Evolutionary conservation across 2,888 invertebrate species (phyloP), one percentile per base, ranked within the genome.

Genomic region (Apomyelois bistriatella): DNA sequence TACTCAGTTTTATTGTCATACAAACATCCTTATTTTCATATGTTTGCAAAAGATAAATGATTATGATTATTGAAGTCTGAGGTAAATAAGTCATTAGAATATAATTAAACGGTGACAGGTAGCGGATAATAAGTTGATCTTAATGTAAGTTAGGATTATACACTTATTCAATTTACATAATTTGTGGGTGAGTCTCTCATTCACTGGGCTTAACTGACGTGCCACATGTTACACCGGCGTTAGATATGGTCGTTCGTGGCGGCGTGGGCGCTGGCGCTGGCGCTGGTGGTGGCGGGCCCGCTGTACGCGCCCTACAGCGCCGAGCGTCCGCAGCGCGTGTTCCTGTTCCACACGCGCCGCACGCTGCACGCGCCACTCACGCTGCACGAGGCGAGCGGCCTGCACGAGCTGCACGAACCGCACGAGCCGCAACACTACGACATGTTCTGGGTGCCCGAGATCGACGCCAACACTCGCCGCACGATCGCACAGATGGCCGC

Each of bases 211-310:
- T n/a, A n/a, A n/a, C n/a, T n/a, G n/a, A n/a, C n/a, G n/a, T n/a
- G n/a, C n/a, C n/a, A n/a, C n/a, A n/a, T n/a, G n/a, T n/a, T n/a
- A n/a, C n/a, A n/a, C n/a, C n/a, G n/a, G n/a, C 22, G 5, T 22
- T 5, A 22, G 22, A 22, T 22, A 22, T 22, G 22, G 2, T 22
- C 22, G 22, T 22, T 22, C 22, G 22, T 32, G 32, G 32, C 1
- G 22, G 1, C 8, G 36, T n/a, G 37, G 13, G 35, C 35, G 32
- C 60, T 49, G 54, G 50, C 47, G 50, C 52, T 54, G 49, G 58
- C 93, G 90, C 62, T 94, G 87, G 57, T 92, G 87, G 16, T 90
- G 69, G 56, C 91, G 60, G 41, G 93, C 91, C 58, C 93, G 91
- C 49, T 60, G 84, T 74, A 58, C 89, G 81, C 64, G 91, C 35